A percentile compares a stretch with the other conserved stretches of the same genome.
Conservation (phyloP, 2,113 vertebrate species). For the Gasterosteus aculeatus region DNA sequence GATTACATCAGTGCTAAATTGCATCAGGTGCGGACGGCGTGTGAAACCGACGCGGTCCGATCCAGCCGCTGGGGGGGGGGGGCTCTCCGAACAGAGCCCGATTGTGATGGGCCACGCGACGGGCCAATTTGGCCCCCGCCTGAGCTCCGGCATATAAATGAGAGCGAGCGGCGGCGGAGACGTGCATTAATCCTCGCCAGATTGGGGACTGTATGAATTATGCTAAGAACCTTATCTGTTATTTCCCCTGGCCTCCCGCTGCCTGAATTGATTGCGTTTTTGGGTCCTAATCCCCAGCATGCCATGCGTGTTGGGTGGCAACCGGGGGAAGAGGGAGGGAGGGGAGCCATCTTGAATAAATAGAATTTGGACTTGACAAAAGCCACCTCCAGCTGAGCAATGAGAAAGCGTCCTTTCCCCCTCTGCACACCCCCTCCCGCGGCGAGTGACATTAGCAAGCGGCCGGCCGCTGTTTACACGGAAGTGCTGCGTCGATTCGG, state of each 20-base stretch:
- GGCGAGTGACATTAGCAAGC: slow-evolving; percentile 64
- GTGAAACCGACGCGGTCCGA: slow-evolving; percentile 53
- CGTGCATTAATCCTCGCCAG: slow-evolving; percentile 75
- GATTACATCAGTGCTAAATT: slow-evolving; percentile 48
- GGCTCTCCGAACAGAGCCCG: slow-evolving; percentile 56
- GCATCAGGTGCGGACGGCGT: slow-evolving; percentile 29
- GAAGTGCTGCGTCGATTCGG: slow-evolving; percentile 49
- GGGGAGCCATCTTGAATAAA: slow-evolving; percentile 78
- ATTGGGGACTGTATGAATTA: slow-evolving; percentile 79
- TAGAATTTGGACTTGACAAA: slow-evolving; percentile 78
- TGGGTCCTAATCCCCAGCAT: slow-evolving; percentile 76
- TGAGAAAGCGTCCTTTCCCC: slow-evolving; percentile 72
- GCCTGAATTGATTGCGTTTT: slow-evolving; percentile 81
- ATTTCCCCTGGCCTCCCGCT: slow-evolving; percentile 72
- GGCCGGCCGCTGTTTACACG: slow-evolving; percentile 46
- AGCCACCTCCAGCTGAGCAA: slow-evolving; percentile 77
- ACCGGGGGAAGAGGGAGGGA: slow-evolving; percentile 26
- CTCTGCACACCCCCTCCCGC: slow-evolving; percentile 51
- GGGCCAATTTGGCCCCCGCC: slow-evolving; percentile 63
- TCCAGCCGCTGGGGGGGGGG: slow-evolving; percentile 28
- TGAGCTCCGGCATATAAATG: slow-evolving; percentile 54
- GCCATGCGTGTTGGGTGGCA: slow-evolving; percentile 71
- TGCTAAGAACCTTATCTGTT: slow-evolving; percentile 77
- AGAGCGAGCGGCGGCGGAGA: slow-evolving; percentile 44
- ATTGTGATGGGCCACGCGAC: slow-evolving; percentile 62